Evolutionary conservation across 2,113 vertebrate species (phyloP).

Genomic region (Clinocottus analis): DNA sequence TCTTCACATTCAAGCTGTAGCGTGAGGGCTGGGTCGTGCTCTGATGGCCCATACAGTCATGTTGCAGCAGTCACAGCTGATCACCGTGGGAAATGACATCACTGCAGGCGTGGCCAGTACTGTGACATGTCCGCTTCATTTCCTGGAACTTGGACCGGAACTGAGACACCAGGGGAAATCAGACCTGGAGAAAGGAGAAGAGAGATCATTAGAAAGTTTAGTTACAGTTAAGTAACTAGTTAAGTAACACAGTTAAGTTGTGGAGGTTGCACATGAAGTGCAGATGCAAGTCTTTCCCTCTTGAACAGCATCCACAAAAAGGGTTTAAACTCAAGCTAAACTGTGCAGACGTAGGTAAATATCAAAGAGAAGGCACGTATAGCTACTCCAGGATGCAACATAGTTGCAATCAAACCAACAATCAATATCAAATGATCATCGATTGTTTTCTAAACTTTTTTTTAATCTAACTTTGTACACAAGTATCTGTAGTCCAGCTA

Average conservation of each 20-base stretch:
- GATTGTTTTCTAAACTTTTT: background rate
- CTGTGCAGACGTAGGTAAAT: background rate
- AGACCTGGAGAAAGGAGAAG: slow-evolving; percentile 85
- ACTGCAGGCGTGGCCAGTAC: slow-evolving; percentile 99
- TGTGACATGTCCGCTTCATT: slow-evolving; percentile 98
- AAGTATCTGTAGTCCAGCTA: background rate
- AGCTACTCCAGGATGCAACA: background rate
- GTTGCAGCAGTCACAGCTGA: slow-evolving; percentile 48
- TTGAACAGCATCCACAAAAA: background rate
- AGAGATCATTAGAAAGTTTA: background rate
- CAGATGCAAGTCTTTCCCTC: background rate
- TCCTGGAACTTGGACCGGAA: slow-evolving; percentile 99
- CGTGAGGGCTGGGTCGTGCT: background rate
- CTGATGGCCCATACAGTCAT: slow-evolving; percentile 52
- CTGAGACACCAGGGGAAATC: slow-evolving; percentile 98
- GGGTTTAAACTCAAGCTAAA: background rate
- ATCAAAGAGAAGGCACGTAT: background rate
- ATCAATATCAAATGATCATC: background rate
- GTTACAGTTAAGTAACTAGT: no score
- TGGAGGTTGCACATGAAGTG: background rate
- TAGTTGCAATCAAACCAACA: background rate
- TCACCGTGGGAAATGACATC: slow-evolving; percentile 71
- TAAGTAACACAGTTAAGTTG: no score
- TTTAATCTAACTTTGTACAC: background rate
- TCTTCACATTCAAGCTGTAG: slow-evolving; percentile 48